Conservation (phyloP, 2,888 invertebrate species). For the Ernsta delagoae region DNA sequence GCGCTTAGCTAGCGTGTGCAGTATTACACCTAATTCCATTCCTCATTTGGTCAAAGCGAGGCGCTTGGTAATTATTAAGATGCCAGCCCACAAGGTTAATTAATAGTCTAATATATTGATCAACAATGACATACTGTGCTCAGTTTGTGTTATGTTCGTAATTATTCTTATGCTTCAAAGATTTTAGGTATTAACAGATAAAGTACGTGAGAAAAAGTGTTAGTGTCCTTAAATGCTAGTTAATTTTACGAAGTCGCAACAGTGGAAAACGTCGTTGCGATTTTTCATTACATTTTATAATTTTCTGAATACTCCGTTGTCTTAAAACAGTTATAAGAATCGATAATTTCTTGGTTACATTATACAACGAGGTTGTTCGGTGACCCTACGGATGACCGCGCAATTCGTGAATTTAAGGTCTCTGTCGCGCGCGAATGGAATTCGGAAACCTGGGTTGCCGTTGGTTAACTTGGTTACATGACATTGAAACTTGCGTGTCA, state of each 20-base stretch:
- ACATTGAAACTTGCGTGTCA: constrained; percentile 30
- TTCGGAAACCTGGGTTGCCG: constrained; percentile 43
- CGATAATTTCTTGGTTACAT: no score
- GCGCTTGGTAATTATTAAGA: constrained; percentile 32
- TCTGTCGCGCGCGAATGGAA: constrained; percentile 42
- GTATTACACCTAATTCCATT: constrained; percentile 31
- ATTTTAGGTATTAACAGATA: not conserved
- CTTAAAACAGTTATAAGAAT: no score
- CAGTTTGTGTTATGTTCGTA: not conserved
- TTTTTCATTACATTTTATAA: no score
- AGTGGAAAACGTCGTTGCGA: no score
- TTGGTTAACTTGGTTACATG: constrained; percentile 36
- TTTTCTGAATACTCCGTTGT: no score
- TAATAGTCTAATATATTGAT: constrained; percentile 24
- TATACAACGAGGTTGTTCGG: constrained; percentile 38
- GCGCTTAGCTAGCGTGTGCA: constrained; percentile 17
- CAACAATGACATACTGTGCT: constrained; percentile 14
- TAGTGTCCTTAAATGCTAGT: no score
- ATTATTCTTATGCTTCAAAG: constrained; percentile 2
- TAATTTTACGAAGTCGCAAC: no score
- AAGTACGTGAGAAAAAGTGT: no score
- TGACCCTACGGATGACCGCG: constrained; percentile 42
- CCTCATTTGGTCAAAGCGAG: constrained; percentile 34
- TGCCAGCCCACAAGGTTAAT: constrained; percentile 30
- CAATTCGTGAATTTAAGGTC: constrained; percentile 36